Evolutionary conservation across 1,140 invertebrate genomes (phyloP), one percentile per base, ranked within the genome.

Genomic region (Diabrotica virgifera): DNA sequence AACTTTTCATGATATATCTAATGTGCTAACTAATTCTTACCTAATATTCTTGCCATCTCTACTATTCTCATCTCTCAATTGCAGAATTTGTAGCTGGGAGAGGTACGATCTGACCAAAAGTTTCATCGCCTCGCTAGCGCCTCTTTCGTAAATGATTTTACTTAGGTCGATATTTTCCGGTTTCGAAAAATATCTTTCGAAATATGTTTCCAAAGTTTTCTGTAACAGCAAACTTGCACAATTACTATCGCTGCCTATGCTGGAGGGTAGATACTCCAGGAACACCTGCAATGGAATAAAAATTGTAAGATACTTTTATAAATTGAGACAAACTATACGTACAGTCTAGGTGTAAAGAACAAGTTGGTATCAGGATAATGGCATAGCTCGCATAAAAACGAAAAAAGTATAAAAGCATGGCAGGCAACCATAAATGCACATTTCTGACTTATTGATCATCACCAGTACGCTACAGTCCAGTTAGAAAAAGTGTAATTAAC

Each of bases 31-130:
- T 2, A n/a, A 46, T 46, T 3, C 55, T 63, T 58, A 57, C 62
- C 50, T 24, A 46, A n/a, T 10, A 62, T 11, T 61, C 14, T 59
- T 53, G 0, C 12, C 38, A 5, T 70, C 66, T 40, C 51, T 60
- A n/a, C 12, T 65, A n/a, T 61, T 63, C 37, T 64, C 66, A 51
- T 70, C 70, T 64, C 73, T 75, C 36, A 76, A 13, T 40, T 72
- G 72, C 13, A 77, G 53, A 50, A 77, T 68, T 64, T 82, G 77
- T 8, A 85, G 66, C 71, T 84, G 83, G 5, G 82, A 82, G 24
- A 85, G 67, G 62, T 85, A 85, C 0, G 84, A 84, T 36, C 84
- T 72, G 0, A 85, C 82, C 12, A 85, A 66, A n/a, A 85, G 73
- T 62, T 83, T 84, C 62, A 85, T 80, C 2, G 82, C 83, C 62